A percentile compares a stretch with the other conserved stretches of the same genome.
phyloP scores from a whole-genome alignment of 2,113 vertebrate species.

The Lampris incognitus region DNA sequence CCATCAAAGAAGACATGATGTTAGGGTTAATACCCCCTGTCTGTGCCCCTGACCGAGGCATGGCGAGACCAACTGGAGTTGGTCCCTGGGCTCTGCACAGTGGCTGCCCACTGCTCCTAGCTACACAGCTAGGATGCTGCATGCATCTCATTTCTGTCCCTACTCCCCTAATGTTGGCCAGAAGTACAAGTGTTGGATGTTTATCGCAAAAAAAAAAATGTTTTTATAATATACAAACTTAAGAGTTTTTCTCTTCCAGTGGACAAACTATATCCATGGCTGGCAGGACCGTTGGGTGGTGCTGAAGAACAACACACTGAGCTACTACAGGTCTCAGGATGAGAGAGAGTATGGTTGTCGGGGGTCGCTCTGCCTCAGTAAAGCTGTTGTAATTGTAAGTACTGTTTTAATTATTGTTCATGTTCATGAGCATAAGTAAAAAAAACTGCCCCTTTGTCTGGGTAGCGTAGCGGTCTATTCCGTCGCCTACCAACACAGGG shows the following conservation, averaged over 20 bases:
- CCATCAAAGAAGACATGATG: too few relatives aligned
- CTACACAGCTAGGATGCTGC: neutral
- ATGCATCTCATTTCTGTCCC: neutral
- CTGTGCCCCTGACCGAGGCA: too few relatives aligned
- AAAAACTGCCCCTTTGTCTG: too few relatives aligned
- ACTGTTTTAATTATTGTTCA: neutral
- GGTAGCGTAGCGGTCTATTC: too few relatives aligned
- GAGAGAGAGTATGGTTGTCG: constrained; percentile 96
- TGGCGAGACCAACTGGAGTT: too few relatives aligned
- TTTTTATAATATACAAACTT: neutral
- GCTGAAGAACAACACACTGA: constrained; percentile 93
- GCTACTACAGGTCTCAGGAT: constrained; percentile 98
- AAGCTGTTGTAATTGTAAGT: constrained; percentile 95
- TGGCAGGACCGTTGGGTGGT: constrained; percentile 99
- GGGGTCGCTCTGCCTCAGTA: constrained; percentile 97
- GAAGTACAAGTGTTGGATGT: neutral
- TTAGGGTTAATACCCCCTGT: too few relatives aligned
- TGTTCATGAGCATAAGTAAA: too few relatives aligned
- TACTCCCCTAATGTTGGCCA: neutral
- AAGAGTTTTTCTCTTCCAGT: constrained; percentile 79
- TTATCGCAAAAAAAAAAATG: neutral
- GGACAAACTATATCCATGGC: constrained; percentile 99
- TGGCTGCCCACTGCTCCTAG: too few relatives aligned
- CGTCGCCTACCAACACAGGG: too few relatives aligned
- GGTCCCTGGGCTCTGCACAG: too few relatives aligned